A percentile compares a stretch with the other conserved stretches of the same genome.
These are phyloP conservation scores for Hydrophis major DNA, from an alignment of 2,797 vertebrate genomes.

Conservation along the genomic window DNA sequence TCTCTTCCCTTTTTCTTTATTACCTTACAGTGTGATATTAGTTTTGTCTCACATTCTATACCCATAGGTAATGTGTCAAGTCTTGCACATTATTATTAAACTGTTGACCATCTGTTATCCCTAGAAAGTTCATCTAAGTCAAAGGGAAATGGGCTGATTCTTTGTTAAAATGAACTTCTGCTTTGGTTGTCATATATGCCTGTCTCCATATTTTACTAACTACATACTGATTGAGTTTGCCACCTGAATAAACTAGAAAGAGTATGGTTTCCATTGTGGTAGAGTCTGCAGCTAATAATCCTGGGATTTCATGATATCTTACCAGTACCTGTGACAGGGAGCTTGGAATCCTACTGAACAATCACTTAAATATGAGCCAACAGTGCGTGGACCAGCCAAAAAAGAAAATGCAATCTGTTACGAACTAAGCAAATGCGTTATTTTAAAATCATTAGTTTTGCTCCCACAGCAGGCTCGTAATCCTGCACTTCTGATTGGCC, in stretches of 20 bases:
- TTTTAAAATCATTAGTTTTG: too few relatives aligned
- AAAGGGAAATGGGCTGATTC: constrained; percentile 2
- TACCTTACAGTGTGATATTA: constrained; percentile 13
- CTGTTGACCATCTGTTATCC: constrained; percentile 49
- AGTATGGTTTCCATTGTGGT: neutral
- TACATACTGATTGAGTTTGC: too few relatives aligned
- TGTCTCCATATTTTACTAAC: neutral
- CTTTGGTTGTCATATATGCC: neutral
- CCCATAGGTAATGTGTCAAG: constrained; percentile 5
- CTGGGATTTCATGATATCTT: neutral
- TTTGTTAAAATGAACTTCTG: constrained; percentile 24
- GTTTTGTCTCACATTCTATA: constrained; percentile 14
- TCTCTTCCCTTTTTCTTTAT: neutral
- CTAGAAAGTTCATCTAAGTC: constrained; percentile 13
- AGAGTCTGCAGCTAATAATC: neutral
- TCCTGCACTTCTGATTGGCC: too few relatives aligned
- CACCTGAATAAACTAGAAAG: neutral
- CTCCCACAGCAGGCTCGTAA: too few relatives aligned
- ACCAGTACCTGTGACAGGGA: neutral
- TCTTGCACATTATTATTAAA: constrained; percentile 24
- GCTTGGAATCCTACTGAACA: neutral
- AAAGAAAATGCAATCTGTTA: neutral
- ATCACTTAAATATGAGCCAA: neutral
- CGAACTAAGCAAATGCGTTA: too few relatives aligned
- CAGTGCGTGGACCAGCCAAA: neutral